Evolutionary conservation across 2,797 vertebrate species (phyloP).

Genomic region (Acridotheres tristis): DNA sequence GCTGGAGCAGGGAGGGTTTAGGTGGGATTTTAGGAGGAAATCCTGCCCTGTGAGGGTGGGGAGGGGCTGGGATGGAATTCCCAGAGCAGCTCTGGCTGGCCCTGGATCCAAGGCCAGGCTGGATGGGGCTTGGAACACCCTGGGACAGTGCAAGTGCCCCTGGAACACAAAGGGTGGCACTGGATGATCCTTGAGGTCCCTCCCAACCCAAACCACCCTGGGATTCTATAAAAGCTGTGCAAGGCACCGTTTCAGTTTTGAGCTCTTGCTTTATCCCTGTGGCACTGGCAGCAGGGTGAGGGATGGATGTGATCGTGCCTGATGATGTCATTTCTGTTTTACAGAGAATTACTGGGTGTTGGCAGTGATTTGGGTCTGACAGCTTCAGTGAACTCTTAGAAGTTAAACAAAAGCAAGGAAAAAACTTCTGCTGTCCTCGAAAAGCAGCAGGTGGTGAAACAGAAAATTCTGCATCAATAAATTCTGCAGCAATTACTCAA

Average conservation of each 20-base stretch:
- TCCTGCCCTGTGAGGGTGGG: background rate
- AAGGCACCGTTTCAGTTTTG: background rate
- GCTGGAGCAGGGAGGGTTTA: too few relatives aligned
- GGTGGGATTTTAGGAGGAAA: too few relatives aligned
- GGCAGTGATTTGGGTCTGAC: background rate
- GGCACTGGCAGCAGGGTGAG: background rate
- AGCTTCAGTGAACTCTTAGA: background rate
- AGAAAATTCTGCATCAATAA: background rate
- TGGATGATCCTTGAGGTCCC: fast-evolving
- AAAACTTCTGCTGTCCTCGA: background rate
- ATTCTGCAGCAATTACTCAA: background rate
- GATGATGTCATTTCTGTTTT: background rate
- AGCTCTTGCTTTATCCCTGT: background rate
- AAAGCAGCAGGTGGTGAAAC: background rate
- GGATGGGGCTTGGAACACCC: background rate
- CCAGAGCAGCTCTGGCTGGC: background rate
- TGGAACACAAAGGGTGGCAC: background rate
- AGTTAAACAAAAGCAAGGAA: background rate
- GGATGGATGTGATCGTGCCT: background rate
- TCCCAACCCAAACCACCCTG: background rate
- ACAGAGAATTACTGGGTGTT: background rate
- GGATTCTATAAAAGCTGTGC: background rate
- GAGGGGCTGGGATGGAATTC: background rate
- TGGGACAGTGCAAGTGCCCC: background rate
- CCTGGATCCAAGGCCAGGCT: background rate